Conservation (phyloP, 2,113 vertebrate genomes). For the Montifringilla adamsi region DNA sequence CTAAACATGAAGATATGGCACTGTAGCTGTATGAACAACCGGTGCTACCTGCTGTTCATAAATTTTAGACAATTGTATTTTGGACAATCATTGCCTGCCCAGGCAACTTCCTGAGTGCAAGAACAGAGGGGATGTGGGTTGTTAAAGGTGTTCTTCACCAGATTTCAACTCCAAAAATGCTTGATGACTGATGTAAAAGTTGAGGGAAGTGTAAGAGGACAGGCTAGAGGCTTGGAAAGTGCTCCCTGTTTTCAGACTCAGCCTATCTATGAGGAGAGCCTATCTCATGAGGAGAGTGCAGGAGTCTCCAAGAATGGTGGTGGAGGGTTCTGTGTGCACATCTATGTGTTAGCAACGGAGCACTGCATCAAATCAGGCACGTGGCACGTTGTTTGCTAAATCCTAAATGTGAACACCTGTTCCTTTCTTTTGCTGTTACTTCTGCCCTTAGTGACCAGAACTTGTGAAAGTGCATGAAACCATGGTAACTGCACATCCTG, state of each 20-base stretch:
- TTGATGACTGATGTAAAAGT: not conserved
- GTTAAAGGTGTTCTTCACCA: not conserved
- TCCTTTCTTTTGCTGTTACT: not conserved
- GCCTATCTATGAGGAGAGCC: not conserved
- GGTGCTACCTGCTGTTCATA: not conserved
- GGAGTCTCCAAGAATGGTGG: not conserved
- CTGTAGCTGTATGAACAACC: not conserved
- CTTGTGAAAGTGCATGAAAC: not conserved
- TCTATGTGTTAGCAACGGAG: accelerated
- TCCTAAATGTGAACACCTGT: not conserved
- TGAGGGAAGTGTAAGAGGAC: not conserved
- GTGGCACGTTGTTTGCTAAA: not conserved
- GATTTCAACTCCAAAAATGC: not conserved
- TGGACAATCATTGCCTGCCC: not conserved
- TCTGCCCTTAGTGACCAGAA: not conserved
- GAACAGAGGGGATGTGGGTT: not conserved
- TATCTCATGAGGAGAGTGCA: not conserved
- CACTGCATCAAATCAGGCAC: not conserved
- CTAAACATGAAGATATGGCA: not conserved
- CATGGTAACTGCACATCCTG: not conserved
- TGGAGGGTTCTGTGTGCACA: accelerated
- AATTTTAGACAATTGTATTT: not conserved
- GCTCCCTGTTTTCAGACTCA: not conserved
- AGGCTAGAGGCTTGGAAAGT: not conserved
- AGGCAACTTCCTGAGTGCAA: not conserved